These are phyloP conservation scores for Fringilla coelebs DNA, from an alignment of 2,797 vertebrate genomes.

Conservation along the genomic window DNA sequence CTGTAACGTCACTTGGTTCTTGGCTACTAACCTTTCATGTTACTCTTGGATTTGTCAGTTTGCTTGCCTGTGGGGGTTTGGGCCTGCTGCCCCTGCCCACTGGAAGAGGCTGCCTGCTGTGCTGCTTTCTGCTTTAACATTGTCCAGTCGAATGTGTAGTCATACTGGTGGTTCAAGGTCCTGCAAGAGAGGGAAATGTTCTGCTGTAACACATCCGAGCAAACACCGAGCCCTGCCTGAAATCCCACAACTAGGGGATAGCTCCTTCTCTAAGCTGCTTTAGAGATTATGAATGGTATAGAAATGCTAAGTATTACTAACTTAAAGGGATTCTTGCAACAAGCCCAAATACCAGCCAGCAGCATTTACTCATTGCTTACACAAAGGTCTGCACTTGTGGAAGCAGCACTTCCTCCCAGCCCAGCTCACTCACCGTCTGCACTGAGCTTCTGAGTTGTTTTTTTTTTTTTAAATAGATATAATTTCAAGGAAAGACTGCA, in stretches of 20 bases:
- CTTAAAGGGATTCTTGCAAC: constrained; percentile 1
- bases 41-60: constrained; percentile 99
- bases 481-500: not conserved
- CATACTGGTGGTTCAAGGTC: constrained; percentile 99
- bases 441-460: not conserved
- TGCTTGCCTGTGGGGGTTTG: constrained; percentile 99
- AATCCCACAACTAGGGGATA: not conserved
- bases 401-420: not conserved
- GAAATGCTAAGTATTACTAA: not conserved
- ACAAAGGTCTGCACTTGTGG: not conserved
- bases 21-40: constrained; percentile 99
- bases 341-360: not conserved
- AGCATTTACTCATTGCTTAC: not conserved
- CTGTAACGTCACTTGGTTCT: constrained; percentile 98
- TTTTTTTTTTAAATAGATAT: not conserved
- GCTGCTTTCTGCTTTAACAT: constrained; percentile 99
- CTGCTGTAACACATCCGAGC: not conserved
- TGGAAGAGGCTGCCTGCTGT: constrained; percentile 97
- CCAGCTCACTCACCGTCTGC: not conserved
- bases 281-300: not conserved
- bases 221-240: not conserved
- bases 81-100: constrained; percentile 98
- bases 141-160: constrained; percentile 99
- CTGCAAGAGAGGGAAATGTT: constrained; percentile 67
- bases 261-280: not conserved